Percentiles rank a stretch among this genome's conserved stretches.
Conservation (phyloP, 2,113 vertebrate species). For the Taxidea taxus region DNA sequence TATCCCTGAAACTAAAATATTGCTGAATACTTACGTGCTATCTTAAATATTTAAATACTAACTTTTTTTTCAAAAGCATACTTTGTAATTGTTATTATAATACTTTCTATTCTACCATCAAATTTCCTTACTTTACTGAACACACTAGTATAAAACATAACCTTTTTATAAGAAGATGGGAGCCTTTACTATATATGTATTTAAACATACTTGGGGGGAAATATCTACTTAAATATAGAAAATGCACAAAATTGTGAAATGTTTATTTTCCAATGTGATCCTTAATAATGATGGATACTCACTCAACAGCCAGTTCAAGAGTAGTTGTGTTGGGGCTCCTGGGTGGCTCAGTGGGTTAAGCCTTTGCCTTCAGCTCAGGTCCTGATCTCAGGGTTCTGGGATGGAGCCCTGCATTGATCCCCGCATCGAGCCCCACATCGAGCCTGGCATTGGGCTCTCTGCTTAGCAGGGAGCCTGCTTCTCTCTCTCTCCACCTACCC, state of each 20-base stretch:
- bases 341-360: too few relatives aligned
- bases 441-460: too few relatives aligned
- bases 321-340: background rate
- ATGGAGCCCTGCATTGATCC: too few relatives aligned
- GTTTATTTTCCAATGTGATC: background rate
- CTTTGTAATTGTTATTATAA: background rate
- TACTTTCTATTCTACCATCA: background rate
- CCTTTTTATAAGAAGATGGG: background rate
- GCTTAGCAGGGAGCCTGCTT: too few relatives aligned
- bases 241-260: background rate
- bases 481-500: too few relatives aligned
- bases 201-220: background rate
- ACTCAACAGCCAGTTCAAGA: background rate
- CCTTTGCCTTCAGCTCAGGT: too few relatives aligned
- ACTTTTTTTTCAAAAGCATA: background rate
- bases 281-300: background rate
- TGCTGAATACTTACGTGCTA: background rate
- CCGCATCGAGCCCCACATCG: too few relatives aligned
- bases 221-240: background rate
- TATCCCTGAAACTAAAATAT: background rate
- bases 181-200: background rate
- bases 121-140: slow-evolving; percentile 16
- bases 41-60: background rate
- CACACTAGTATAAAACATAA: background rate
- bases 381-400: too few relatives aligned